Base-by-base conservation (phyloP, 2,888 invertebrate species). In the Apantesis nais region DNA sequence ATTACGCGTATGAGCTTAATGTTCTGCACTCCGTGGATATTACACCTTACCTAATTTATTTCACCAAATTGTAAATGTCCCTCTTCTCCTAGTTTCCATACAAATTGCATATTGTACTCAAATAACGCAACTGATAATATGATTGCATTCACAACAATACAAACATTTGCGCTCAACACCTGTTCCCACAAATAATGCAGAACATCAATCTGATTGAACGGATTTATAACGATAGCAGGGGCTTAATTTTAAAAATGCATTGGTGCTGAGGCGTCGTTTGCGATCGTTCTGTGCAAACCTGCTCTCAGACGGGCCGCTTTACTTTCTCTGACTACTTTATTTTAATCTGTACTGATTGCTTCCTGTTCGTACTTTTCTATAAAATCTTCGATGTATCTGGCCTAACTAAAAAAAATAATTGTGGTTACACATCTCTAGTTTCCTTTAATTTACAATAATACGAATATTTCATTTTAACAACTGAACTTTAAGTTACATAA, bases 221-320 rank as follows among this genome's bases (percentile, higher is more conserved):
- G 80, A 80, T 80, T 80, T 80, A 80, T 76, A 74, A 80, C 76
- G 74, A 74, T 75, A 72, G 70, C 64, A 64, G 70, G 69, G 72
- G 80, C 74, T 80, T 82, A 81, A 82, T 79, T 79, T 79, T 74
- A 79, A 83, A 82, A 83, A 83, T 83, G 81, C 81, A 81, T 80
- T 72, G 75, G 72, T 71, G 55, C 67, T 64, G 70, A 82, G 77
- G 74, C 76, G 66, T 77, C 78, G 75, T 76, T 79, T 79, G 62
- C 75, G 70, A 77, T 70, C 74, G 71, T 41, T 80, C 70, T 72
- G 63, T 72, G 68, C 74, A 69, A 81, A 80, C 44, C 66, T 34
- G 8, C 48, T 39, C 79, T 73, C 82, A 79, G 62, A 79, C 75
- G 12, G 25, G 44, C 79, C 67, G 22, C 9, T 16, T 69, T 19